Conservation (phyloP, 2,113 vertebrate genomes). For the Marmota flaviventris region DNA sequence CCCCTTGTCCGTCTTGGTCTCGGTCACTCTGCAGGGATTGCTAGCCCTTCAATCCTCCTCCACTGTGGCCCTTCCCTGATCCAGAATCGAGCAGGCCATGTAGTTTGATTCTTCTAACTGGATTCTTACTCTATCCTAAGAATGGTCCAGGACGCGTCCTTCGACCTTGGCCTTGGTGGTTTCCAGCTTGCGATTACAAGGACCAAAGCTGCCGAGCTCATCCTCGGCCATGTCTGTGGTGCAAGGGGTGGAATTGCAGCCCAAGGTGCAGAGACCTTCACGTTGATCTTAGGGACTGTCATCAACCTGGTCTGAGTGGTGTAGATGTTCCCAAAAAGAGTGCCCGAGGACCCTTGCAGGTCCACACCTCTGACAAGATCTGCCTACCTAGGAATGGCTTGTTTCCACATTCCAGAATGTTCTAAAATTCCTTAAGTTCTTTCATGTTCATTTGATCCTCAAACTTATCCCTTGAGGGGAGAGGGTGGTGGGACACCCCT, state of each 20-base stretch:
- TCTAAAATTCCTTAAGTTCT: accelerated
- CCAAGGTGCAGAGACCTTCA: accelerated
- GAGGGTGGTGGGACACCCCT: neutral
- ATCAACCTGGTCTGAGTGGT: neutral
- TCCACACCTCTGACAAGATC: accelerated
- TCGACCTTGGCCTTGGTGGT: neutral
- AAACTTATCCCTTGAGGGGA: neutral
- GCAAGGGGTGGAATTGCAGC: no score
- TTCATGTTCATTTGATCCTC: neutral
- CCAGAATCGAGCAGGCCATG: no score
- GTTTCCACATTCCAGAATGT: neutral
- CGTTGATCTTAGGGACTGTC: neutral
- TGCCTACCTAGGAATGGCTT: accelerated
- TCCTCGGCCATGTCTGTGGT: neutral
- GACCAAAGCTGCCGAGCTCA: accelerated
- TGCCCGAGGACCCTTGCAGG: neutral
- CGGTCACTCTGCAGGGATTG: neutral
- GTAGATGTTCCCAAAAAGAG: neutral
- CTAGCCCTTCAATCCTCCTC: neutral
- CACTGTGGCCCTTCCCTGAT: neutral
- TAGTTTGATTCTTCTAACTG: neutral
- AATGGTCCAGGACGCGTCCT: no score
- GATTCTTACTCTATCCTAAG: neutral
- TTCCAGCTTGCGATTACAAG: neutral
- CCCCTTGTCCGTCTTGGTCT: neutral